These are phyloP conservation scores for Procapra przewalskii DNA, from an alignment of 2,113 vertebrate species.

Conservation along the genomic window DNA sequence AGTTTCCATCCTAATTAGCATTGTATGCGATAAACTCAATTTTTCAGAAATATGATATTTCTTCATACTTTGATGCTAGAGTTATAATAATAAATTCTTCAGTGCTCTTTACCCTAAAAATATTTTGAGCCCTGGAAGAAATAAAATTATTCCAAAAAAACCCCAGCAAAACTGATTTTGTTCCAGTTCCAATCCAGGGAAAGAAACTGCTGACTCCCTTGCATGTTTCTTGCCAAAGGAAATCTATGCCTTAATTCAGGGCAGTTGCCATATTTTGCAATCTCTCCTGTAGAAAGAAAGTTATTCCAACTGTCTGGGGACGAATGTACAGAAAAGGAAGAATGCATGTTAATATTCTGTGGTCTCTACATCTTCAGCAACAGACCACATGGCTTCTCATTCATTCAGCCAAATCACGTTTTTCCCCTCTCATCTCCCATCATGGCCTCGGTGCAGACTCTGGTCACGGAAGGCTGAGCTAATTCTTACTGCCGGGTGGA, in stretches of 20 bases:
- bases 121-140: neutral
- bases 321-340: neutral
- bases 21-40: neutral
- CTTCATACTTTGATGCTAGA: neutral
- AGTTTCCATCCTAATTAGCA: neutral
- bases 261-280: neutral
- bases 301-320: neutral
- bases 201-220: neutral
- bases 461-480: accelerated
- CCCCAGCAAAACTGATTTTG: neutral
- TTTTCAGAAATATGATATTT: neutral
- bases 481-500: neutral
- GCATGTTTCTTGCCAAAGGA: accelerated
- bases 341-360: conserved; percentile 21
- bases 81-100: neutral
- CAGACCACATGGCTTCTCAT: neutral
- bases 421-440: neutral
- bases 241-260: neutral
- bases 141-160: neutral
- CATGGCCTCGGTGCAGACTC: accelerated
- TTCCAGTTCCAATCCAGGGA: neutral
- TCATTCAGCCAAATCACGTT: neutral
- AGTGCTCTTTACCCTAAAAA: neutral
- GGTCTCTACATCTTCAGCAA: neutral
- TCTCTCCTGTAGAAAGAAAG: neutral